Evolutionary conservation across 1,140 invertebrate species (phyloP).

Genomic region (Mya arenaria): DNA sequence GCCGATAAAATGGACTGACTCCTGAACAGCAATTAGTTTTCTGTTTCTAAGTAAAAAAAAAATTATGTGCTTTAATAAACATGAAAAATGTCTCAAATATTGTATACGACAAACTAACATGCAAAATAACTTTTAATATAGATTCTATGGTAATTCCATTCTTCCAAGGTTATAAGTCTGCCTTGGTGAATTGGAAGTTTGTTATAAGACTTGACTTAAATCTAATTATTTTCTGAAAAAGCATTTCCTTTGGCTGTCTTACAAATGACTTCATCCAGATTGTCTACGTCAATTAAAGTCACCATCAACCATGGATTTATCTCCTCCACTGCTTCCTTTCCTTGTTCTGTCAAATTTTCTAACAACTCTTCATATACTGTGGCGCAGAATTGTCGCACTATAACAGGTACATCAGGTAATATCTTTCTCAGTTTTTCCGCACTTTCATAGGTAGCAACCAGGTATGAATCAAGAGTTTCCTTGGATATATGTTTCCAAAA

Average conservation of each 20-base stretch:
- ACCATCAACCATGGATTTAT: conserved; percentile 42
- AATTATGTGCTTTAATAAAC: too few species aligned
- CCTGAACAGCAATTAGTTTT: conserved; percentile 19
- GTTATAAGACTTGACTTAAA: too few species aligned
- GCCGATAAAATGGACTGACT: conserved; percentile 14
- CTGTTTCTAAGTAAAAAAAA: too few species aligned
- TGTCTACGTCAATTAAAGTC: conserved; percentile 40
- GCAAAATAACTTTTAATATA: too few species aligned
- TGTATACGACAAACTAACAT: too few species aligned
- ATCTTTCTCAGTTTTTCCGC: conserved; percentile 43
- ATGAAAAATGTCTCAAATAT: too few species aligned
- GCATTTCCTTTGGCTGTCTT: too few species aligned
- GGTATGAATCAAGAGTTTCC: conserved; percentile 31
- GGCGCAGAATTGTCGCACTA: conserved; percentile 42
- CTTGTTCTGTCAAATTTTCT: conserved; percentile 40
- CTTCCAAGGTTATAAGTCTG: too few species aligned
- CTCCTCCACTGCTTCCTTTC: conserved; percentile 35
- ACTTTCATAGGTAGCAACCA: conserved; percentile 42
- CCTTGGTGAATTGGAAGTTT: too few species aligned
- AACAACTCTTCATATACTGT: conserved; percentile 38
- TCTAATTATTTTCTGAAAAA: too few species aligned
- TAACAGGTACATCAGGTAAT: conserved; percentile 47
- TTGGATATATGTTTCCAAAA: conserved; percentile 38
- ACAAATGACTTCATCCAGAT: too few species aligned
- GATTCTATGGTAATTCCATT: background rate